Evolutionary conservation across 2,888 invertebrate species (phyloP).

Genomic region (Emmelina monodactyla): DNA sequence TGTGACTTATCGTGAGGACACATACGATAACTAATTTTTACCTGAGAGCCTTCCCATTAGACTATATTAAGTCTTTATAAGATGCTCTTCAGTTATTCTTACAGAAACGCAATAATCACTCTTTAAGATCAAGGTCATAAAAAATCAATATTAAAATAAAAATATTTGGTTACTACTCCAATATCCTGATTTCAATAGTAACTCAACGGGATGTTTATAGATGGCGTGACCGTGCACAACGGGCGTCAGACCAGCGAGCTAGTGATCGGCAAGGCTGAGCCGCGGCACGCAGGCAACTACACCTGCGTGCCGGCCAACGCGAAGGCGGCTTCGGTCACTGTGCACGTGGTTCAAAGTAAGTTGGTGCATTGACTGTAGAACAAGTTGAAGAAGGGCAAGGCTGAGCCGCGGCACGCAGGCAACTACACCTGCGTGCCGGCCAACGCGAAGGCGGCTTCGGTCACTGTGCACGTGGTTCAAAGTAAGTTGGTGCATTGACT

Average conservation of each 20-base stretch:
- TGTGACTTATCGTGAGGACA: no score
- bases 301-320: constrained; percentile 84
- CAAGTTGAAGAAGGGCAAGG: constrained; percentile 72
- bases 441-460: constrained; percentile 77
- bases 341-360: constrained; percentile 75
- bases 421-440: constrained; percentile 85
- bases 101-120: no score
- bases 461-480: constrained; percentile 76
- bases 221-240: constrained; percentile 66
- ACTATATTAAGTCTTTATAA: no score
- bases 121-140: no score
- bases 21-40: no score
- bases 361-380: constrained; percentile 37
- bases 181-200: no score
- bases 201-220: constrained; percentile 21
- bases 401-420: constrained; percentile 74
- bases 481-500: no score
- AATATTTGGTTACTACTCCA: no score
- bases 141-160: no score
- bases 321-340: constrained; percentile 75
- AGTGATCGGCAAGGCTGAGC: constrained; percentile 71
- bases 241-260: constrained; percentile 71
- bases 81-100: no score
- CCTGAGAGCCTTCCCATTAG: no score
- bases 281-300: constrained; percentile 79